Conservation (phyloP, 2,888 invertebrate species). For the Eurytoma adleriae region DNA sequence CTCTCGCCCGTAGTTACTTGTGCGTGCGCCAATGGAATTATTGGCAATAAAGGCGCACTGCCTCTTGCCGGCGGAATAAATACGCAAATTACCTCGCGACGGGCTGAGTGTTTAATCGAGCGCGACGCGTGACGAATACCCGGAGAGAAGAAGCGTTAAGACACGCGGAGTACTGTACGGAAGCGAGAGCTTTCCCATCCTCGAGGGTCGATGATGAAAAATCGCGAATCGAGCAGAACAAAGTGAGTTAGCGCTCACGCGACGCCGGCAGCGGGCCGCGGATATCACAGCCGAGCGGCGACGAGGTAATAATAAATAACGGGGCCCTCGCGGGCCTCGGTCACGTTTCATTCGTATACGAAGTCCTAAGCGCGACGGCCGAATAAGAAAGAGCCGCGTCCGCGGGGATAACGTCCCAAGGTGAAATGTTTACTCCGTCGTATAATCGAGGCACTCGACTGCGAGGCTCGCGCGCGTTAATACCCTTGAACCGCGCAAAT, state of each 20-base stretch:
- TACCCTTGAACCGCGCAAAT: constrained; percentile 56
- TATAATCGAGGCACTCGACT: constrained; percentile 44
- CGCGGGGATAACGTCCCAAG: constrained; percentile 35
- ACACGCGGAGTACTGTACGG: too few relatives aligned
- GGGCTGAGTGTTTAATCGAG: too few relatives aligned
- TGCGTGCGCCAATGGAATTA: not conserved
- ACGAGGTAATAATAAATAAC: constrained; percentile 52
- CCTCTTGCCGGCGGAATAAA: too few relatives aligned
- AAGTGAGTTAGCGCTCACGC: constrained; percentile 19
- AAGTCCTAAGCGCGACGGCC: constrained; percentile 39
- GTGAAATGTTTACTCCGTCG: constrained; percentile 56
- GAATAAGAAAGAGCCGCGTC: not conserved
- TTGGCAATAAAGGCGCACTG: not conserved
- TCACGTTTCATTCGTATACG: constrained; percentile 53
- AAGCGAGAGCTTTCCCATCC: too few relatives aligned
- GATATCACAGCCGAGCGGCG: not conserved
- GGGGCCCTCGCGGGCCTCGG: constrained; percentile 32
- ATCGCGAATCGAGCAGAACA: constrained; percentile 12
- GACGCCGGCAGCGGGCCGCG: not conserved
- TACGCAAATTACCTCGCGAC: too few relatives aligned
- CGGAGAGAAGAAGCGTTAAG: too few relatives aligned
- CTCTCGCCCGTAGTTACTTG: constrained; percentile 4
- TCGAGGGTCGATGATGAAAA: not conserved
- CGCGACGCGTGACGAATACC: too few relatives aligned
- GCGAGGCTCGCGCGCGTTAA: constrained; percentile 39